Conservation (phyloP, 2,888 invertebrate species). For the Cacoxenus indagator region DNA sequence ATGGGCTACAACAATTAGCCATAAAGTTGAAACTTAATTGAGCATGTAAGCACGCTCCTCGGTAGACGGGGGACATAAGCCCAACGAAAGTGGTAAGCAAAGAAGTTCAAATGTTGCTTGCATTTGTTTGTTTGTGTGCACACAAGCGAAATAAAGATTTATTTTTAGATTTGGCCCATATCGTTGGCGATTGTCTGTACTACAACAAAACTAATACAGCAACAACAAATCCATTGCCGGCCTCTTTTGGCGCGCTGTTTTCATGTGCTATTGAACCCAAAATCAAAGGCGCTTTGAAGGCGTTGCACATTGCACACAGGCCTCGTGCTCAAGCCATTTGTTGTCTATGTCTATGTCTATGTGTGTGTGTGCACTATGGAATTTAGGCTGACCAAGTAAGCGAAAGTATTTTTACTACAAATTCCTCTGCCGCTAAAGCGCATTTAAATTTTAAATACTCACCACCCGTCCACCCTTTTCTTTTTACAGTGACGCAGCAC, state of each 20-base stretch:
- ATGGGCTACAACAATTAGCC: slow-evolving; percentile 9
- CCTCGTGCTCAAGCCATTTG: neutral
- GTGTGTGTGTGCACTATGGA: neutral
- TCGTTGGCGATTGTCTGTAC: neutral
- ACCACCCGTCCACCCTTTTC: neutral
- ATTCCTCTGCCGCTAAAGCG: neutral
- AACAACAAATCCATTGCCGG: neutral
- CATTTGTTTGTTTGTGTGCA: slow-evolving; percentile 60
- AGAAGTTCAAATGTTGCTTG: slow-evolving; percentile 36
- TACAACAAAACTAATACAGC: neutral
- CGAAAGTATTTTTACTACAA: neutral
- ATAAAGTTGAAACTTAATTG: slow-evolving; percentile 9
- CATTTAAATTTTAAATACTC: slow-evolving; percentile 8
- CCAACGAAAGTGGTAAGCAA: neutral
- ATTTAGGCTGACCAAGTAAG: neutral
- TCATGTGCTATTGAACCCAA: slow-evolving; percentile 59
- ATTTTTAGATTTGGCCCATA: slow-evolving; percentile 45
- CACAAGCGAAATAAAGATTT: slow-evolving; percentile 40
- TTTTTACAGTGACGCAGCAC: neutral
- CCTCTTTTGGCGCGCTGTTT: slow-evolving; percentile 13
- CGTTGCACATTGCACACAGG: neutral
- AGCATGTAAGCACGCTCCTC: neutral
- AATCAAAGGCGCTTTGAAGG: slow-evolving; percentile 15
- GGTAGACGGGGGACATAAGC: neutral
- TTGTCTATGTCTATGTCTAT: neutral